Conservation (phyloP, 2,888 invertebrate species). For the Deilephila elpenor region DNA sequence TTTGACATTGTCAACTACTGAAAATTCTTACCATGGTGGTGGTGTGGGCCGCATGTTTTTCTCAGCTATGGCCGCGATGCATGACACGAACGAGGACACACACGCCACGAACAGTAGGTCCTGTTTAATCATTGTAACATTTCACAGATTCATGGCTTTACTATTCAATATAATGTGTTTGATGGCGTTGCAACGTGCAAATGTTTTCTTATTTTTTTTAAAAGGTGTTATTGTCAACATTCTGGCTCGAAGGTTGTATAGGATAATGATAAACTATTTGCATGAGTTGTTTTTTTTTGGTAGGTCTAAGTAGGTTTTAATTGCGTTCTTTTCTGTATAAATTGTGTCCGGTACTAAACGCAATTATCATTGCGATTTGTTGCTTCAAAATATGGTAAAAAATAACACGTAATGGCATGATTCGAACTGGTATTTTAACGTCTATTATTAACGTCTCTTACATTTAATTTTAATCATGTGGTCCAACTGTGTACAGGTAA, state of each 20-base stretch:
- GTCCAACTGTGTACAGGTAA: background rate
- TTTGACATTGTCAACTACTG: background rate
- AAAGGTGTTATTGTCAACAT: no score
- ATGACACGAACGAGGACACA: constrained; percentile 53
- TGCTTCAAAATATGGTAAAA: no score
- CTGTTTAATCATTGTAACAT: constrained; percentile 61
- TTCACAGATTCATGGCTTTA: background rate
- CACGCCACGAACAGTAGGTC: constrained; percentile 57
- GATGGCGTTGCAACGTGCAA: background rate
- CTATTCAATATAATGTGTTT: background rate
- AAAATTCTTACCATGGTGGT: constrained; percentile 51
- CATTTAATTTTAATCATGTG: background rate
- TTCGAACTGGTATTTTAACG: background rate
- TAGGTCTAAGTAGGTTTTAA: background rate
- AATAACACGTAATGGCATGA: no score
- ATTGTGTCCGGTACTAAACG: no score
- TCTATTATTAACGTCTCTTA: background rate
- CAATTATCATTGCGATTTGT: no score
- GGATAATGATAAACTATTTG: no score
- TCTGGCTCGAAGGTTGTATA: background rate
- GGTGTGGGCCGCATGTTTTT: constrained; percentile 46
- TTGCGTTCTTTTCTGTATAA: background rate
- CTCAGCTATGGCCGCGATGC: constrained; percentile 58
- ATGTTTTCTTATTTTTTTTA: background rate
- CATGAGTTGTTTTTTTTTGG: background rate